Conservation (phyloP, 2,888 invertebrate genomes). For the Branchellion lobata region DNA sequence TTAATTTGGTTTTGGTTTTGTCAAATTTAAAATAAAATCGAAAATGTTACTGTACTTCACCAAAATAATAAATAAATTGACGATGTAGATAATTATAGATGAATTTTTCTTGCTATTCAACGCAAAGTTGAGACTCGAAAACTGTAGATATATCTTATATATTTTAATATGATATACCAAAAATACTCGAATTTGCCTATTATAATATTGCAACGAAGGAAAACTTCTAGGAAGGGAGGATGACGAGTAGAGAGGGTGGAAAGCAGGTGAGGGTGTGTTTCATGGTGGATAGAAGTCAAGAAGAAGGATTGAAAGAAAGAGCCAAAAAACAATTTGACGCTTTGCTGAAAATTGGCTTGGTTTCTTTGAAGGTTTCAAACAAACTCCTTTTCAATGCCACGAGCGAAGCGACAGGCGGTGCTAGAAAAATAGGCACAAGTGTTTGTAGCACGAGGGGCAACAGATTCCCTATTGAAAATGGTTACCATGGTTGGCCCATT, state of each 20-base stretch:
- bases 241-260: slow-evolving; percentile 5
- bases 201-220: not conserved
- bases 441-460: too few species aligned
- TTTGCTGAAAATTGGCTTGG: slow-evolving; percentile 25
- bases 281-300: slow-evolving; percentile 12
- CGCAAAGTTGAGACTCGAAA: not conserved
- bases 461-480: too few species aligned
- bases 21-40: slow-evolving; percentile 26
- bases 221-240: slow-evolving; percentile 2
- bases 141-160: slow-evolving; percentile 12
- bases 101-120: not conserved
- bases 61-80: not conserved
- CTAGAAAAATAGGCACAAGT: too few species aligned
- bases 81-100: not conserved
- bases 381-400: slow-evolving; percentile 4
- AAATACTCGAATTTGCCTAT: not conserved
- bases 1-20: slow-evolving; percentile 37
- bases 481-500: too few species aligned
- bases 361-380: slow-evolving; percentile 5
- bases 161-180: slow-evolving; percentile 4
- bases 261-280: slow-evolving; percentile 27
- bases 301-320: slow-evolving; percentile 17
- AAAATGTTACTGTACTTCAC: not conserved
- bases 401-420: not conserved
- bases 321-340: not conserved